These are phyloP conservation scores for Gymnopithys bicolor DNA, from an alignment of 2,797 vertebrate species.

Conservation along the genomic window DNA sequence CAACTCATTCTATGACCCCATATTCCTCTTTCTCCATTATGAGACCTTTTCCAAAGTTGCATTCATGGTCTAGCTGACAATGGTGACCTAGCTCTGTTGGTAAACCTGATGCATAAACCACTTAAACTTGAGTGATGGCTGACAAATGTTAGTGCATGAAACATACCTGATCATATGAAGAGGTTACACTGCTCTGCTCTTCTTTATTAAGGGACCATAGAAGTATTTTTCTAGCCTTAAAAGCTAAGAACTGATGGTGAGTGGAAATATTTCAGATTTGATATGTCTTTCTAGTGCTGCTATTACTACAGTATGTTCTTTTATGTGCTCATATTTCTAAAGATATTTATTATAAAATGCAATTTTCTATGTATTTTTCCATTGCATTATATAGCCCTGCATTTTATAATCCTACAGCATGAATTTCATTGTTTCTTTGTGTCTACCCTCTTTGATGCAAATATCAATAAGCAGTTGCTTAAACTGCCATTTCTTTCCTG, in stretches of 20 bases:
- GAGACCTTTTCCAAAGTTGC: not conserved
- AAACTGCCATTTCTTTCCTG: not conserved
- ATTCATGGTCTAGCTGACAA: not conserved
- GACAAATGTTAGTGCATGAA: not conserved
- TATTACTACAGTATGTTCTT: not conserved
- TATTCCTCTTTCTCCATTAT: not conserved
- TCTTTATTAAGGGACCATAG: not conserved
- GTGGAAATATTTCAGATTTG: not conserved
- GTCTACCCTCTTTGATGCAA: not conserved
- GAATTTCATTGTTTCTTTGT: not conserved
- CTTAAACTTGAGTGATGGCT: not conserved
- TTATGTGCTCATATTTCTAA: not conserved
- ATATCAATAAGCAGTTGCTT: not conserved
- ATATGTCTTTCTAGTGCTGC: not conserved
- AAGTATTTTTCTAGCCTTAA: not conserved
- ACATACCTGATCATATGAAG: not conserved
- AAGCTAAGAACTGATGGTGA: not conserved
- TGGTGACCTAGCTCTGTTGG: not conserved
- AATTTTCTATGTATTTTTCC: not conserved
- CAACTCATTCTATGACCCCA: fast-evolving
- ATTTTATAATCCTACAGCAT: not conserved
- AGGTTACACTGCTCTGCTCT: not conserved
- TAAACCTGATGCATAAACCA: not conserved
- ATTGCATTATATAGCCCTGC: not conserved
- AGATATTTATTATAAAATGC: not conserved